Base-by-base conservation (phyloP, 2,888 invertebrate genomes). In the Rutpela maculata region DNA sequence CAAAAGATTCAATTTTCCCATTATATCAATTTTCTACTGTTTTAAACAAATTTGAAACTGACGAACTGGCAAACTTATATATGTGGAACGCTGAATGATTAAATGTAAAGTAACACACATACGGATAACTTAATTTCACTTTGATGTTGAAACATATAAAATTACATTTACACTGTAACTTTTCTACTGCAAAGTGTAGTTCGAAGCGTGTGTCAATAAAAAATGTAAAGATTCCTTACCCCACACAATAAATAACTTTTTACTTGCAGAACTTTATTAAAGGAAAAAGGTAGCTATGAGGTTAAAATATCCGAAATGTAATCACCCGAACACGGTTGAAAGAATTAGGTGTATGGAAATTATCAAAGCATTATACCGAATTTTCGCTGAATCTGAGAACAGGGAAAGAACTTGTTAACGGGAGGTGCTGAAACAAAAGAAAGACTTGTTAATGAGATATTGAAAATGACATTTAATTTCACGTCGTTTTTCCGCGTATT, bases 341-440 rank as follows among this genome's bases (percentile, higher is more conserved):
- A 10, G 35, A 35, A n/a, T 17, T n/a, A 63, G 31, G 62, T 35
- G 15, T n/a, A 63, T 0, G 62, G 31, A 2, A 35, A 63, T 63
- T 63, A 63, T 18, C 15, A 35, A 63, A 31, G 35, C n/a, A 31
- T n/a, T 31, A 63, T 63, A 17, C n/a, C 17, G 31, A 63, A 63
- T 63, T 63, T 35, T 31, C 31, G 31, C 17, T 63, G 31, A 63
- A 62, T 62, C 35, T 15, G 17, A 63, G 62, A 35, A 62, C 9
- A 17, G 17, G 35, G 35, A 17, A 17, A n/a, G 35, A 17, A 63
- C n/a, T 50, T 50, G 50, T 50, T 50, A 50, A 50, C n/a, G 4
- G 4, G 7, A 43, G 43, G 10, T 38, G 43, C 43, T 43, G 50
- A 6, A 50, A 50, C n/a, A 50, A n/a, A 50, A 50, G 50, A 43